Evolutionary conservation across 2,797 vertebrate species (phyloP).

Genomic region (Helarctos malayanus): DNA sequence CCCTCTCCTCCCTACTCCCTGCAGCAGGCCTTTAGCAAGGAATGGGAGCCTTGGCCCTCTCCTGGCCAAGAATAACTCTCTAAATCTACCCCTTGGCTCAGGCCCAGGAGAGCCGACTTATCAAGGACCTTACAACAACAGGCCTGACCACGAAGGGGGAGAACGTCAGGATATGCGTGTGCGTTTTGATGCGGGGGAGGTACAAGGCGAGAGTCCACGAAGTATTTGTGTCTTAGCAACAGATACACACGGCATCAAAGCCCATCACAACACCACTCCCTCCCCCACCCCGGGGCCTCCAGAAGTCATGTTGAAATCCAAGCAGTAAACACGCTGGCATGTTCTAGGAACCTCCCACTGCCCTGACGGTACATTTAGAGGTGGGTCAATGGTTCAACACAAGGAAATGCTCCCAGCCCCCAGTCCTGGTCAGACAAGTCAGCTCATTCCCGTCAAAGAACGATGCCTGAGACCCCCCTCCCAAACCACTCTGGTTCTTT

Average conservation of each 20-base stretch:
- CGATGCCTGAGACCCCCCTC: neutral
- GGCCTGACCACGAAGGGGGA: constrained; percentile 59
- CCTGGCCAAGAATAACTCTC: constrained; percentile 65
- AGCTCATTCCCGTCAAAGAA: neutral
- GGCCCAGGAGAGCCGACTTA: constrained; percentile 58
- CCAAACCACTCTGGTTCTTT: neutral
- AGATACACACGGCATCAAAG: constrained; percentile 52
- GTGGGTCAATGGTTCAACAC: constrained; percentile 79
- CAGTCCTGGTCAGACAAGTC: neutral
- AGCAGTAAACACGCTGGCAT: constrained; percentile 79
- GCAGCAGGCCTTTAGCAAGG: constrained; percentile 50
- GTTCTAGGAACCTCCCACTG: constrained; percentile 79
- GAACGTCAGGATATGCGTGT: constrained; percentile 52
- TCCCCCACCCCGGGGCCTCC: constrained; percentile 54
- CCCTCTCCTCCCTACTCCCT: neutral
- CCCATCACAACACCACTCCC: constrained; percentile 64
- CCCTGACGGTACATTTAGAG: constrained; percentile 71
- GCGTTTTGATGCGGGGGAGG: constrained; percentile 6
- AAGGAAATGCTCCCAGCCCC: constrained; percentile 70
- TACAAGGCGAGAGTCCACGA: constrained; percentile 57
- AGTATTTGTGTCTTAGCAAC: constrained; percentile 80
- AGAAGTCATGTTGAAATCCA: constrained; percentile 72
- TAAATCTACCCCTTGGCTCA: constrained; percentile 71
- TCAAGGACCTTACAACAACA: constrained; percentile 33
- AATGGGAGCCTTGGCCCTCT: constrained; percentile 36